These are phyloP conservation scores for Sardina pilchardus DNA, from an alignment of 2,113 vertebrate species.

Conservation along the genomic window DNA sequence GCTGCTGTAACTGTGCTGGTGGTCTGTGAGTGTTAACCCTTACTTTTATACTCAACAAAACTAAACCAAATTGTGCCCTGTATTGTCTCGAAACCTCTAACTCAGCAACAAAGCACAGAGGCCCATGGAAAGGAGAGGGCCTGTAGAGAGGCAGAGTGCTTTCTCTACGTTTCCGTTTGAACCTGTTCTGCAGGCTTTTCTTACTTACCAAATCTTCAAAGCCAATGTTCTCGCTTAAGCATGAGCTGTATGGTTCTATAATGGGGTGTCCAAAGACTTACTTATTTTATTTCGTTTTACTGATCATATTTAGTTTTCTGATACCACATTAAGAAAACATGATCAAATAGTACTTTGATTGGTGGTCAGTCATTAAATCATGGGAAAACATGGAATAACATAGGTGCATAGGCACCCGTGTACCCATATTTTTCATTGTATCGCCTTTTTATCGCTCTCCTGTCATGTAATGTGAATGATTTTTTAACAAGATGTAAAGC, in stretches of 20 bases:
- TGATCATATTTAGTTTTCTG: neutral
- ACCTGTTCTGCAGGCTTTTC: neutral
- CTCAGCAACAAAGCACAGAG: slow-evolving; percentile 10
- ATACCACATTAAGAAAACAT: no score
- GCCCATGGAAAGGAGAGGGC: neutral
- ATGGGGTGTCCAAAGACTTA: no score
- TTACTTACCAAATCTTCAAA: neutral
- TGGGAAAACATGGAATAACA: no score
- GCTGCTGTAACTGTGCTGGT: neutral
- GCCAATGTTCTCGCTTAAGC: neutral
- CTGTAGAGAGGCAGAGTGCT: slow-evolving; percentile 11
- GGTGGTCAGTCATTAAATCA: no score
- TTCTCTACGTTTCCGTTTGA: neutral
- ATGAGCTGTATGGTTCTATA: neutral
- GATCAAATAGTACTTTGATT: no score
- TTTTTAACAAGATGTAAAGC: no score
- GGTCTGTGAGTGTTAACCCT: neutral
- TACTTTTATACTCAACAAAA: slow-evolving; percentile 9
- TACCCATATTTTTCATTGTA: no score
- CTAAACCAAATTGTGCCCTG: slow-evolving; percentile 34
- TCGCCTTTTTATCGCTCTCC: no score
- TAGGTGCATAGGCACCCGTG: no score
- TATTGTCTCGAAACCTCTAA: slow-evolving; percentile 55
- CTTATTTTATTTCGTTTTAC: neutral
- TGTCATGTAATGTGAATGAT: no score